These are phyloP conservation scores for Rhagonycha fulva DNA, from an alignment of 2,888 invertebrate species.

Conservation along the genomic window DNA sequence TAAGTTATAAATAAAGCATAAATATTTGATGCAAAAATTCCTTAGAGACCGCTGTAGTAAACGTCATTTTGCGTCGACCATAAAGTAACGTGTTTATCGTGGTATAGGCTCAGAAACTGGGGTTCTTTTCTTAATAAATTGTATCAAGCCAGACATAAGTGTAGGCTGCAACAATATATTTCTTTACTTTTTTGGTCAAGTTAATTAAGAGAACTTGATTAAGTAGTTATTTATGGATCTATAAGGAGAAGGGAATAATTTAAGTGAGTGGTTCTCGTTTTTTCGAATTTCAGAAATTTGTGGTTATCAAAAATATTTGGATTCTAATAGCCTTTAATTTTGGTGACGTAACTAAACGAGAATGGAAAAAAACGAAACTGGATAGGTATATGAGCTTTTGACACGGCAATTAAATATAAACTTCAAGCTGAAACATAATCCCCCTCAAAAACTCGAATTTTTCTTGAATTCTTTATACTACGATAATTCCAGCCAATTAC, in stretches of 20 bases:
- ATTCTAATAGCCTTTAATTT: not conserved
- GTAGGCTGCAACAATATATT: slow-evolving; percentile 23
- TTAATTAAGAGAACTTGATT: slow-evolving; percentile 20
- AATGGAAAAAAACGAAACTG: not conserved
- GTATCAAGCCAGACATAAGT: slow-evolving; percentile 29
- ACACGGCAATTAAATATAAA: not conserved
- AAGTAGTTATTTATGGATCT: not conserved
- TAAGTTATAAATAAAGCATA: slow-evolving; percentile 32
- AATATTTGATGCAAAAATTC: slow-evolving; percentile 34
- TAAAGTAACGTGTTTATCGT: slow-evolving; percentile 41
- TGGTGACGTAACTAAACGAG: not conserved
- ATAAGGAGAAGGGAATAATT: not conserved
- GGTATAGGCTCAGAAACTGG: slow-evolving; percentile 28
- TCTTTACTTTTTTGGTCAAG: slow-evolving; percentile 12
- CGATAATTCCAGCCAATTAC: not conserved
- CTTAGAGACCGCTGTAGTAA: slow-evolving; percentile 33
- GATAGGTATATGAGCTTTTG: not conserved
- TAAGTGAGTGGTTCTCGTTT: not conserved
- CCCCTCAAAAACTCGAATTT: not conserved
- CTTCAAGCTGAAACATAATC: not conserved
- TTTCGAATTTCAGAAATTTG: not conserved
- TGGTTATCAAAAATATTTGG: not conserved
- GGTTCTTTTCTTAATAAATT: slow-evolving; percentile 31
- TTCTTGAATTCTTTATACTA: not conserved
- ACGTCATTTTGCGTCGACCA: slow-evolving; percentile 37